A percentile compares a stretch with the other conserved stretches of the same genome.
These are phyloP conservation scores for Chironomus tepperi DNA, from an alignment of 1,140 invertebrate species.

Conservation along the genomic window DNA sequence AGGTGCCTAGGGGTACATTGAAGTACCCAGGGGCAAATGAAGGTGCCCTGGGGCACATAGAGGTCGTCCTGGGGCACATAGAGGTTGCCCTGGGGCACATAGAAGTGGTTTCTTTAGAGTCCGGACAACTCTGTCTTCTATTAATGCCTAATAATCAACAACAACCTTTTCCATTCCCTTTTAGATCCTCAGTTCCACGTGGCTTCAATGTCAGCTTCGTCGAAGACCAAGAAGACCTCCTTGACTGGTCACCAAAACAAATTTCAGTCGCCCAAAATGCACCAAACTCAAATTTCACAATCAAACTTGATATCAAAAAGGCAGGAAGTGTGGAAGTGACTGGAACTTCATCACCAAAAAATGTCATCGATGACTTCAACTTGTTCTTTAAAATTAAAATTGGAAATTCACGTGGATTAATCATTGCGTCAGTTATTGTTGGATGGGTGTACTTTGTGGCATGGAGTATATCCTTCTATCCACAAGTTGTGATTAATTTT, in stretches of 20 bases:
- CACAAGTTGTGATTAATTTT: slow-evolving; percentile 90
- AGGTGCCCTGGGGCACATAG: too few relatives aligned
- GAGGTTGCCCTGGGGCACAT: too few relatives aligned
- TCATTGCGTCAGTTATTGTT: slow-evolving; percentile 68
- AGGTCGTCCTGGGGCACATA: too few relatives aligned
- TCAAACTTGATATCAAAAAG: slow-evolving; percentile 46
- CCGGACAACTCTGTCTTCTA: too few relatives aligned
- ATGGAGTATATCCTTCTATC: slow-evolving; percentile 98
- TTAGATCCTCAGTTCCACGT: slow-evolving; percentile 29
- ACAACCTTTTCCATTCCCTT: too few relatives aligned
- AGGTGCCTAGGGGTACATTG: too few relatives aligned
- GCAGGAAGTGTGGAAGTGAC: slow-evolving; percentile 49
- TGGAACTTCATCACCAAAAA: slow-evolving; percentile 43
- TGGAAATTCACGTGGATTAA: slow-evolving; percentile 55
- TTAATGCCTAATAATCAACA: too few relatives aligned
- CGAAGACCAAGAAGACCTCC: slow-evolving; percentile 40
- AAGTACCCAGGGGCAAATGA: too few relatives aligned
- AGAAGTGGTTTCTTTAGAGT: too few relatives aligned
- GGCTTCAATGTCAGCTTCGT: slow-evolving; percentile 34
- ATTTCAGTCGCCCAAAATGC: slow-evolving; percentile 33
- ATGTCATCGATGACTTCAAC: slow-evolving; percentile 41
- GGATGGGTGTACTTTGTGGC: slow-evolving; percentile 98
- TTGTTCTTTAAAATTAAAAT: slow-evolving; percentile 67
- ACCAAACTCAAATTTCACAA: slow-evolving; percentile 38
- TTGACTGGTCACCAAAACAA: slow-evolving; percentile 37